Conservation (phyloP, 2,113 vertebrate species). For the Cyanistes caeruleus region DNA sequence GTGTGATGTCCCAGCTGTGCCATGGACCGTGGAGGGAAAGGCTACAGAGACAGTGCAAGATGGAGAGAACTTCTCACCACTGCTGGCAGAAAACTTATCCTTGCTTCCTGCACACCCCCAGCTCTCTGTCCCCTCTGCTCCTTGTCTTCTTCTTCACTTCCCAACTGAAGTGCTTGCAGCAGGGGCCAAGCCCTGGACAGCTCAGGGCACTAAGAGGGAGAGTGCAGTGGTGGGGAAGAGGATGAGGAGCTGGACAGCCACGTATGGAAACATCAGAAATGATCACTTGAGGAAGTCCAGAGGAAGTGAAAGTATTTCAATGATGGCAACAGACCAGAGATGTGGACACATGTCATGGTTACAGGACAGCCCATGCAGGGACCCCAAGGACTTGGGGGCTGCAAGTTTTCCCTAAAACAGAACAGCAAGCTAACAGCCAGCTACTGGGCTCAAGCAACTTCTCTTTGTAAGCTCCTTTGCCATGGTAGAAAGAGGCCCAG, state of each 20-base stretch:
- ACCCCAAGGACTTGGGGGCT: background rate
- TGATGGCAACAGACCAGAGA: background rate
- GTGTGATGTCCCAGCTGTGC: background rate
- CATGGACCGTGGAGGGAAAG: background rate
- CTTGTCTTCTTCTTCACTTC: background rate
- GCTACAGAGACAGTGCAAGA: background rate
- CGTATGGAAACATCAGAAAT: background rate
- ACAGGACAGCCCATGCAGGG: background rate
- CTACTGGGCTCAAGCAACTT: background rate
- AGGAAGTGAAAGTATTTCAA: background rate
- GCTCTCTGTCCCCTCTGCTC: background rate
- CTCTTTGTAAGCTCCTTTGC: conserved; percentile 23
- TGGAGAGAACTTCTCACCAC: background rate
- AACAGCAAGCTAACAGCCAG: background rate
- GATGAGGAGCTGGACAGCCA: background rate
- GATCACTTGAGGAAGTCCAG: accelerated
- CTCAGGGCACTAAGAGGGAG: background rate
- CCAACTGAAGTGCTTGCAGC: background rate
- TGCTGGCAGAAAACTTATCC: background rate
- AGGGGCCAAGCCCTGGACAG: background rate
- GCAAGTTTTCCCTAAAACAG: background rate
- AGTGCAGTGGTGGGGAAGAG: background rate
- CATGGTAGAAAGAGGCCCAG: conserved; percentile 5
- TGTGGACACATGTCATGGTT: background rate
- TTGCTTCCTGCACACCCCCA: background rate